A percentile compares a stretch with the other conserved stretches of the same genome.
Evolutionary conservation across 2,888 invertebrate species (phyloP).

Genomic region (Congeria kusceri): DNA sequence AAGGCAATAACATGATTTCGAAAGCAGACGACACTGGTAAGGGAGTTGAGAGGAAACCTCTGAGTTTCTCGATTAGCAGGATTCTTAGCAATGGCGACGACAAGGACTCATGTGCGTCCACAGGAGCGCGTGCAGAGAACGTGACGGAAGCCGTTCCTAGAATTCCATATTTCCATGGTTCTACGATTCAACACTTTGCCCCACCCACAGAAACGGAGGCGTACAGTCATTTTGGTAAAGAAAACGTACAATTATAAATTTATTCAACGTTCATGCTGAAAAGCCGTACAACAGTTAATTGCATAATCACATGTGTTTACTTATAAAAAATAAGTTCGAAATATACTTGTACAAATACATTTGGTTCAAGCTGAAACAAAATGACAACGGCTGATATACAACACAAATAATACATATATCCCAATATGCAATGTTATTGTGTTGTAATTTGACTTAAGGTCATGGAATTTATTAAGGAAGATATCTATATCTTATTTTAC

Average conservation of each 20-base stretch:
- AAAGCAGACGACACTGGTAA: background rate
- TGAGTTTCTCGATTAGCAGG: conserved; percentile 61
- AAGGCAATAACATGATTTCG: conserved; percentile 8
- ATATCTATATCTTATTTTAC: no score
- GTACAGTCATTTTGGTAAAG: conserved; percentile 45
- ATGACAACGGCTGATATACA: no score
- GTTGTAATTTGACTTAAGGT: no score
- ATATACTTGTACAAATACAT: no score
- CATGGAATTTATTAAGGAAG: no score
- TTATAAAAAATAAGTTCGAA: no score
- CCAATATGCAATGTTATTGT: background rate
- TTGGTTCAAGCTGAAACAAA: no score
- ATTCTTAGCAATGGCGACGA: conserved; percentile 41
- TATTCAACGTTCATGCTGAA: no score
- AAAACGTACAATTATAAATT: no score
- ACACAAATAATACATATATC: background rate
- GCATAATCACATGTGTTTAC: no score
- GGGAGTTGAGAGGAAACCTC: conserved; percentile 30
- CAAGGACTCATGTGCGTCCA: conserved; percentile 17
- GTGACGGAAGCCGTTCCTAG: conserved; percentile 14
- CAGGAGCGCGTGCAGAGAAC: background rate
- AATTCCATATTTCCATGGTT: conserved; percentile 31
- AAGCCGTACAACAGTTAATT: no score
- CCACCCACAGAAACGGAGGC: conserved; percentile 10
- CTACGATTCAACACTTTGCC: conserved; percentile 53